Evolutionary conservation across 2,113 vertebrate genomes (phyloP).

Genomic region (Ammospiza caudacuta): DNA sequence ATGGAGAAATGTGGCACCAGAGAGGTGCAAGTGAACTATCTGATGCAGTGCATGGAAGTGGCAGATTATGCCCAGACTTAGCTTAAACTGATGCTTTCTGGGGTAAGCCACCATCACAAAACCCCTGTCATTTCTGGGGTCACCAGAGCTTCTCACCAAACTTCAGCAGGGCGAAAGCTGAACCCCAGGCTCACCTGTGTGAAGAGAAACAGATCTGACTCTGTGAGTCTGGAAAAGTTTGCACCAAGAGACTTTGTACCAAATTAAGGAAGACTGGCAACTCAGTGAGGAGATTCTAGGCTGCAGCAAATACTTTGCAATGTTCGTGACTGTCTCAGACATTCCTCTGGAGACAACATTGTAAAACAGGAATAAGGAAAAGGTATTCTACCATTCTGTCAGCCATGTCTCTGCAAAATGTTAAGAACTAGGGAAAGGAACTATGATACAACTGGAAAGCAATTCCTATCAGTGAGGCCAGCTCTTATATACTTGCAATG

Average conservation of each 20-base stretch:
- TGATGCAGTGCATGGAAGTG: background rate
- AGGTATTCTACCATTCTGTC: background rate
- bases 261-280: background rate
- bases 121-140: fast-evolving
- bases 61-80: background rate
- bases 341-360: background rate
- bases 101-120: background rate
- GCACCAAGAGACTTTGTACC: background rate
- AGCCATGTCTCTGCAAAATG: background rate
- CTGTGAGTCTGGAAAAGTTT: background rate
- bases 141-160: no score
- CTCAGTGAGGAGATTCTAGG: background rate
- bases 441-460: background rate
- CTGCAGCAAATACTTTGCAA: background rate
- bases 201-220: background rate
- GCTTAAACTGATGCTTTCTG: background rate
- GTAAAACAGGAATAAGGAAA: background rate
- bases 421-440: background rate
- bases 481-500: background rate
- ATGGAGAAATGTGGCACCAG: background rate
- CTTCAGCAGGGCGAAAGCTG: background rate
- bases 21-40: background rate
- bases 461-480: background rate
- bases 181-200: background rate
- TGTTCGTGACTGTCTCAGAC: background rate